Percentiles rank a stretch among this genome's conserved stretches.
Evolutionary conservation across 2,797 vertebrate genomes (phyloP).

Genomic region (Coregonus sp.): DNA sequence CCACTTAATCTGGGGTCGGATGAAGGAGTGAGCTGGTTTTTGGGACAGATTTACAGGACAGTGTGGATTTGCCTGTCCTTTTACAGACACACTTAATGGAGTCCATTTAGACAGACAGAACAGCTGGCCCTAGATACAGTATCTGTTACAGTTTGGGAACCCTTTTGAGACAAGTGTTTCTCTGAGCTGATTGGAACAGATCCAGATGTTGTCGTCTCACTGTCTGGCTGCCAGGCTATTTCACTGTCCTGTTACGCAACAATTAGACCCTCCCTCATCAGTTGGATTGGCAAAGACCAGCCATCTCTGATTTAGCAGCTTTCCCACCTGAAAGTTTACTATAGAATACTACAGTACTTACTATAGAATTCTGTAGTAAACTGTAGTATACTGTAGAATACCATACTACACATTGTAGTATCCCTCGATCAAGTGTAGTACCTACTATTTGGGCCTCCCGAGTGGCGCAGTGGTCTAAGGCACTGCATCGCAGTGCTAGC

Average conservation of each 20-base stretch:
- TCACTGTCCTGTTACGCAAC: conserved; percentile 16
- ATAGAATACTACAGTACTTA: no score
- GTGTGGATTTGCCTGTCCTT: conserved; percentile 13
- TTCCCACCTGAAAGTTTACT: no score
- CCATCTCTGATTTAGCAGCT: not conserved
- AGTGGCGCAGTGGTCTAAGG: no score
- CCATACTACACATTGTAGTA: no score
- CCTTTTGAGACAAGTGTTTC: not conserved
- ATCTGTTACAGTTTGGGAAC: not conserved
- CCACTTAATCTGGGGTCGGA: conserved; percentile 2
- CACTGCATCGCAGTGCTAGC: no score
- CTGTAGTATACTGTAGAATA: no score
- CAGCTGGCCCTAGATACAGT: not conserved
- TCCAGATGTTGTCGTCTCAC: not conserved
- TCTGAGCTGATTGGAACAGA: not conserved
- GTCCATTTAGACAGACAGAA: not conserved
- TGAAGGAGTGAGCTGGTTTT: not conserved
- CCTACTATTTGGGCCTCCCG: no score
- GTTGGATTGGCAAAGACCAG: not conserved
- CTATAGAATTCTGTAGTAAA: no score
- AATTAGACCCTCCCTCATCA: conserved; percentile 4
- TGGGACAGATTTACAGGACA: not conserved
- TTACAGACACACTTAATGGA: conserved; percentile 9
- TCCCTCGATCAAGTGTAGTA: no score
- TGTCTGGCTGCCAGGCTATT: not conserved